Evolutionary conservation across 2,797 vertebrate species (phyloP).

Genomic region (Chelidonichthys spinosus): DNA sequence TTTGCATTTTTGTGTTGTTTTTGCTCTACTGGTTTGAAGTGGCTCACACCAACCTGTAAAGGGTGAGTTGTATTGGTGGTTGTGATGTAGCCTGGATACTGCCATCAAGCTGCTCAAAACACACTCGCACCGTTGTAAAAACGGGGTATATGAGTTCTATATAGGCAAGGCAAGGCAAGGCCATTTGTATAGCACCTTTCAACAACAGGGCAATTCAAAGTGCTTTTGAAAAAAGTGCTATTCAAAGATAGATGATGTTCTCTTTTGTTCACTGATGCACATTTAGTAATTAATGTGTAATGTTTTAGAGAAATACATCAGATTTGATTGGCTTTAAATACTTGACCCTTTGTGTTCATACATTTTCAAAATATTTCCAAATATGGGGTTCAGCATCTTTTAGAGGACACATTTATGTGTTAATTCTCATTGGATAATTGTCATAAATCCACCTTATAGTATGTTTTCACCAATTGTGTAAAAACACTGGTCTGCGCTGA

Average conservation of each 20-base stretch:
- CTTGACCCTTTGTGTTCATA: background rate
- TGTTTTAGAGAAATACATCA: background rate
- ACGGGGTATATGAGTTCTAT: no score
- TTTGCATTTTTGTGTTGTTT: background rate
- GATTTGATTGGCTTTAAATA: background rate
- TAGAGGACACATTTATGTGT: background rate
- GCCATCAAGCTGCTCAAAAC: background rate
- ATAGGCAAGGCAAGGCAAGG: no score
- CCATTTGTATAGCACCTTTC: no score
- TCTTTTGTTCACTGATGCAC: background rate
- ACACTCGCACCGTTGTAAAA: background rate
- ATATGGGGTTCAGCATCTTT: background rate
- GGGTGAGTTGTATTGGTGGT: background rate
- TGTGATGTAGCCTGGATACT: background rate
- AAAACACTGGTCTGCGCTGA: background rate
- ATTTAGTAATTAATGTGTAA: background rate
- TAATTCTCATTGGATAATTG: background rate
- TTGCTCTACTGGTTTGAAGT: background rate
- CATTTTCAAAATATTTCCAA: background rate
- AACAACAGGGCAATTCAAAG: no score
- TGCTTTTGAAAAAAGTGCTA: no score
- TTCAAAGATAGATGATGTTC: no score
- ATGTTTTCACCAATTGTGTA: background rate
- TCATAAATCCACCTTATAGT: background rate
- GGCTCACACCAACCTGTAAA: background rate